These are phyloP conservation scores for Apodemia duryi DNA, from an alignment of 2,888 invertebrate genomes.

Conservation along the genomic window DNA sequence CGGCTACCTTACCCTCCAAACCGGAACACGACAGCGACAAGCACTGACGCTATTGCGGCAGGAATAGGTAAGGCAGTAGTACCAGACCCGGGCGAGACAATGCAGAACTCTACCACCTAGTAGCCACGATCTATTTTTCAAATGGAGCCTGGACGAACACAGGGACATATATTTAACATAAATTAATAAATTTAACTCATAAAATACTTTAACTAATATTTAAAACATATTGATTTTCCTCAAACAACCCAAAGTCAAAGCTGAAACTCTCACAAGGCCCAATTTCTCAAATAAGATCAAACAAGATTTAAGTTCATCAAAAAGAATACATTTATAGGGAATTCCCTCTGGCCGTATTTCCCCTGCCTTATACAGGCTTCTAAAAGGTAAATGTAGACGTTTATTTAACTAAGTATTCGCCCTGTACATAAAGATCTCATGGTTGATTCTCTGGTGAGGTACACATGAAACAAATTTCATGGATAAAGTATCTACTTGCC, in stretches of 20 bases:
- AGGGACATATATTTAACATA: too few species aligned
- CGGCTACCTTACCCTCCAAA: too few species aligned
- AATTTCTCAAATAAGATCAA: conserved; percentile 15
- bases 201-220: neutral
- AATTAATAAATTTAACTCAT: too few species aligned
- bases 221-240: neutral
- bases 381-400: conserved; percentile 4
- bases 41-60: too few species aligned
- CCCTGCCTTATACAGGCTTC: neutral
- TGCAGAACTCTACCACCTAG: too few species aligned
- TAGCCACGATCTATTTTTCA: too few species aligned
- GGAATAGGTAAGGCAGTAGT: too few species aligned
- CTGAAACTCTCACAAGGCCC: neutral
- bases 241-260: neutral
- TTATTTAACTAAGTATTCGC: neutral
- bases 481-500: too few species aligned
- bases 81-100: too few species aligned
- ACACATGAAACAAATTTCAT: neutral
- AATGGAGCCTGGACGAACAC: too few species aligned
- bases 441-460: neutral
- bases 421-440: neutral
- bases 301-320: conserved; percentile 8
- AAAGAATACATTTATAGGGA: conserved; percentile 12
- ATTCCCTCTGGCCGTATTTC: conserved; percentile 5
- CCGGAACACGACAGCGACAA: too few species aligned